Conservation (phyloP, 2,113 vertebrate genomes). For the Eublepharis macularius region DNA sequence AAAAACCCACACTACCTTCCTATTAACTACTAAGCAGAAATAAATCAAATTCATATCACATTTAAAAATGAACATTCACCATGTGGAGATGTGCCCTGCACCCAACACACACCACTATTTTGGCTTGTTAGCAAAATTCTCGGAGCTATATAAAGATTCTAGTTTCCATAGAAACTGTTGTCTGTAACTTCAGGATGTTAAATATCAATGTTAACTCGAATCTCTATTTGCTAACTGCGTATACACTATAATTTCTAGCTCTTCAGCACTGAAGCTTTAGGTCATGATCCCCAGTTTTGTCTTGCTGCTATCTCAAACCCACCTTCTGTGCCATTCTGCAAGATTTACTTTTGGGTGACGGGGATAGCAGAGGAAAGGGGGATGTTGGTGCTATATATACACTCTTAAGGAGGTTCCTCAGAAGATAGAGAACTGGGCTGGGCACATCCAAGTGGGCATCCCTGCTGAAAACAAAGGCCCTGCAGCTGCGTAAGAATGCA, state of each 20-base stretch:
- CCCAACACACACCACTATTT: slow-evolving; percentile 60
- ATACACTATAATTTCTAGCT: background rate
- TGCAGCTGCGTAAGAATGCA: too few species aligned
- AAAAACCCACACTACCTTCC: slow-evolving; percentile 19
- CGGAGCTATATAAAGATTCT: slow-evolving; percentile 69
- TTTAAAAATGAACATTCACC: slow-evolving; percentile 60
- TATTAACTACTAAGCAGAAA: slow-evolving; percentile 16
- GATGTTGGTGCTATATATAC: too few species aligned
- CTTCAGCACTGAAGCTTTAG: background rate
- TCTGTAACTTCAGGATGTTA: slow-evolving; percentile 57
- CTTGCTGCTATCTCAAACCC: background rate
- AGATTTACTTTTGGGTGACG: too few species aligned
- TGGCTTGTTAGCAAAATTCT: slow-evolving; percentile 61
- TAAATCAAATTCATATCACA: slow-evolving; percentile 49
- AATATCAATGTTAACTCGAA: slow-evolving; percentile 19
- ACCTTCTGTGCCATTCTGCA: too few species aligned
- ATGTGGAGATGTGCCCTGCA: slow-evolving; percentile 53
- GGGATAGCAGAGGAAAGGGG: too few species aligned
- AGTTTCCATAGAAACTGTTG: slow-evolving; percentile 82
- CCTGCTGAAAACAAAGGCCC: too few species aligned
- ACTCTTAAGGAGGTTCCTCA: too few species aligned
- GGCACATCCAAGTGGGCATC: too few species aligned
- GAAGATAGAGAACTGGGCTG: too few species aligned
- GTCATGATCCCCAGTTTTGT: background rate
- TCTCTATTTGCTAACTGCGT: background rate